Base-by-base conservation (phyloP, 2,797 vertebrate genomes). In the Agapornis canus region DNA sequence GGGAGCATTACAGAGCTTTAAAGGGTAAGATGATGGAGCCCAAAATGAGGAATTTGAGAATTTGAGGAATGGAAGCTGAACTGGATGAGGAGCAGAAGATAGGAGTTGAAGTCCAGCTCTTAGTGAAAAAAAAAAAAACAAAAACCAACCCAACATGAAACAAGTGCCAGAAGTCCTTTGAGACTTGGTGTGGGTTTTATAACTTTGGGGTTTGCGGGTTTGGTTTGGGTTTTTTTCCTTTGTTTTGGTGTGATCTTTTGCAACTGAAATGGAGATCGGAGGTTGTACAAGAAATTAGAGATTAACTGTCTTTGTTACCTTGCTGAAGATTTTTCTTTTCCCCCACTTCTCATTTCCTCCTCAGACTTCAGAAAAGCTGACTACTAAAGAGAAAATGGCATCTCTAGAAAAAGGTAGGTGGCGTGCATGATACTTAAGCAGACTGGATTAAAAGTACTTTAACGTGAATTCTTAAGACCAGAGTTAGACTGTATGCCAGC, bases 321-420 rank as follows among this genome's bases (percentile, higher is more conserved):
- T 69, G 9, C 49, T 94, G 48, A 96, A 87, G 10, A 43, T 7
- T 35, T 48, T 14, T 26, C 45, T n/a, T 37, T 52, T 42, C 0
- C 5, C 4, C 6, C 2, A 0, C 14, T 2, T 18, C 17, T 22
- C 7, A 2, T 90, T 82, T 90, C 31, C 14, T 94, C 15, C 35
- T 61, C 82, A 94, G 91, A 15, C 13, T 42, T 68, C 51, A 39
- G 68, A 94, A 86, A 72, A 86, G 22, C 72, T 88, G 79, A 37
- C 65, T 61, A 54, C 72, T 61, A 29, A 88, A 65, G 85, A 90
- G 72, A 95, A 96, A 65, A 96, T 96, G 95, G 47, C 92, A 23
- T 86, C 94, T 78, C 15, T 88, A 72, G 95, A 92, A 91, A 94
- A 96, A 95, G 94, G 96, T 96, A 69, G 12, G 87, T 94, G 42